A percentile compares a stretch with the other conserved stretches of the same genome.
phyloP scores from a whole-genome alignment of 2,797 vertebrate species.

The Falco naumanni region DNA sequence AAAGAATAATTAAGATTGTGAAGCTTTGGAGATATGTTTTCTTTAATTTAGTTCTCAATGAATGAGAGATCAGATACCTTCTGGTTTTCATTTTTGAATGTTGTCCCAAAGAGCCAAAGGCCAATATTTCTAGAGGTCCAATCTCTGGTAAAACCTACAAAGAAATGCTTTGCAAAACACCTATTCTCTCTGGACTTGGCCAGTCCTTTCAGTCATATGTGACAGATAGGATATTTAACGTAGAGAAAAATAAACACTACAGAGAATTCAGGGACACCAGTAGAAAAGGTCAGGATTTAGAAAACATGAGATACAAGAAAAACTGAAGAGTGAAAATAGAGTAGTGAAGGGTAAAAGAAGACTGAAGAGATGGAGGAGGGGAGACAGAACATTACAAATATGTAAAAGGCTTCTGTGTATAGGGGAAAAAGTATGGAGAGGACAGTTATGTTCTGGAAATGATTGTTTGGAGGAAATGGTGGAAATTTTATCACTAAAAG shows the following conservation, averaged over 20 bases:
- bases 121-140: not conserved
- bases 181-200: not conserved
- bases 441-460: not conserved
- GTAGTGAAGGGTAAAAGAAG: not conserved
- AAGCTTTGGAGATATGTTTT: not conserved
- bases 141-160: not conserved
- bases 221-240: not conserved
- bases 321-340: not conserved
- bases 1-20: not conserved
- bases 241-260: not conserved
- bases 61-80: not conserved
- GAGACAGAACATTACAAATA: not conserved
- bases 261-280: not conserved
- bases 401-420: not conserved
- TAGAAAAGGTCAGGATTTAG: not conserved
- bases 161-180: not conserved
- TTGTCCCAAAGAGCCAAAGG: not conserved
- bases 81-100: not conserved
- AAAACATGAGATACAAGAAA: not conserved
- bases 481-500: not conserved
- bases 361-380: not conserved
- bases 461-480: not conserved
- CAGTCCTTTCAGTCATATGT: not conserved
- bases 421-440: not conserved
- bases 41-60: not conserved